phyloP scores from a whole-genome alignment of 2,888 invertebrate genomes.

The Sabatieria punctata region DNA sequence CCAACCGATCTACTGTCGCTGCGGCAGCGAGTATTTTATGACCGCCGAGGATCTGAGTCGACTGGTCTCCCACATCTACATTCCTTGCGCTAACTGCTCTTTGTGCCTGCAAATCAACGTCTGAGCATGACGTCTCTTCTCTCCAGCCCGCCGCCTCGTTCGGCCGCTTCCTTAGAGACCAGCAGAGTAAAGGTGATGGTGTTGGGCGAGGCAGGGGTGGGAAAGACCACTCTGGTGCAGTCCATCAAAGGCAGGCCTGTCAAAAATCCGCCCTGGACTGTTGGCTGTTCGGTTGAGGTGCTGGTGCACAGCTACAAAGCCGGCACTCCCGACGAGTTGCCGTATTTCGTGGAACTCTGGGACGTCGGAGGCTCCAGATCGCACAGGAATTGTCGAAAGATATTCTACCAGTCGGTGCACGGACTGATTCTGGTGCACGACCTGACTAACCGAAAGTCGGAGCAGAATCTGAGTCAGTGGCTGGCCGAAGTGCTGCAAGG shows the following conservation, averaged over 20 bases:
- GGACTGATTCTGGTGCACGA: slow-evolving; percentile 94
- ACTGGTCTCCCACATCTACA: not conserved
- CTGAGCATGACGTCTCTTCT: not conserved
- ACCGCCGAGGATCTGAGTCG: too few relatives aligned
- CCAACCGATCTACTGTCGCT: too few relatives aligned
- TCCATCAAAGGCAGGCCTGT: slow-evolving; percentile 56
- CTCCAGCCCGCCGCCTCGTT: not conserved
- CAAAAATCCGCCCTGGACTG: slow-evolving; percentile 75
- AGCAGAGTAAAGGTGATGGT: slow-evolving; percentile 60
- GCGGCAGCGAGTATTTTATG: too few relatives aligned
- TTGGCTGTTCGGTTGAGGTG: slow-evolving; percentile 86
- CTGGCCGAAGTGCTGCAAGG: slow-evolving; percentile 5
- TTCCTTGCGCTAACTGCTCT: not conserved
- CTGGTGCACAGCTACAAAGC: slow-evolving; percentile 41
- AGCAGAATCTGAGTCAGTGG: slow-evolving; percentile 65
- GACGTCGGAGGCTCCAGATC: slow-evolving; percentile 87
- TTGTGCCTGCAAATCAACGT: not conserved
- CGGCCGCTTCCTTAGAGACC: not conserved
- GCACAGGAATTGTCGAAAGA: slow-evolving; percentile 75
- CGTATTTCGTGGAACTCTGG: slow-evolving; percentile 61
- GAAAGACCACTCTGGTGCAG: slow-evolving; percentile 85
- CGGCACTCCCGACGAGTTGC: slow-evolving; percentile 20
- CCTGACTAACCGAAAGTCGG: slow-evolving; percentile 83
- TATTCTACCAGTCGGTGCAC: slow-evolving; percentile 82
- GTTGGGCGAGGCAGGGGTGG: slow-evolving; percentile 84